Conservation (phyloP, 2,797 vertebrate genomes). For the Alosa sapidissima region DNA sequence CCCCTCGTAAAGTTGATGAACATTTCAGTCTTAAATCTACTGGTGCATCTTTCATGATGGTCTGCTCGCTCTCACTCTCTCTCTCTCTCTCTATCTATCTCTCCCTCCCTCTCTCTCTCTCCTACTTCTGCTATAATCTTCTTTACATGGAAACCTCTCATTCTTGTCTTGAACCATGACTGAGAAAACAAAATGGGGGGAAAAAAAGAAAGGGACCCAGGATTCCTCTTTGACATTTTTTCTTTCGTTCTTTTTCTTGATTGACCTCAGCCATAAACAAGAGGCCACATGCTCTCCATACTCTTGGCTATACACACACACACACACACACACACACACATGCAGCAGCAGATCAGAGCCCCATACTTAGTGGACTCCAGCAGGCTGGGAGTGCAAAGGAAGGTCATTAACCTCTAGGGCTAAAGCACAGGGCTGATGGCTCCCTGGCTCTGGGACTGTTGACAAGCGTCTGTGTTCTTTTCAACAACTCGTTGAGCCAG, state of each 20-base stretch:
- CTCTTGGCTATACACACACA: constrained; percentile 21
- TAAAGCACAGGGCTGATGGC: constrained; percentile 87
- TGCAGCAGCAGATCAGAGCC: constrained; percentile 65
- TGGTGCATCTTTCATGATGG: constrained; percentile 63
- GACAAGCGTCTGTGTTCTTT: constrained; percentile 96
- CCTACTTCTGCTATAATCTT: neutral
- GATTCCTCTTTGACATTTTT: constrained; percentile 64
- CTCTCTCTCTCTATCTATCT: constrained; percentile 36
- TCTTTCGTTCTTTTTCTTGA: constrained; percentile 35
- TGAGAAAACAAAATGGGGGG: constrained; percentile 16
- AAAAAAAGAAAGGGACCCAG: constrained; percentile 58
- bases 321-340: constrained; percentile 48
- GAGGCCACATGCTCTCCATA: constrained; percentile 40
- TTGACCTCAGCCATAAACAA: constrained; percentile 63
- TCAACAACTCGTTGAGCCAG: constrained; percentile 89
- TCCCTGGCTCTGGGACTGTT: constrained; percentile 84
- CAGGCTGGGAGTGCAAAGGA: constrained; percentile 74
- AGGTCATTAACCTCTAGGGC: constrained; percentile 87
- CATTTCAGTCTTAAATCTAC: constrained; percentile 76
- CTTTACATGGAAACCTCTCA: constrained; percentile 17
- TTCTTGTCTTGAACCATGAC: constrained; percentile 15
- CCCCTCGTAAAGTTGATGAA: constrained; percentile 77
- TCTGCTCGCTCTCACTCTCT: constrained; percentile 26
- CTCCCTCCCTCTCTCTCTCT: constrained; percentile 12
- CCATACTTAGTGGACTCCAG: constrained; percentile 68